Evolutionary conservation across 2,888 invertebrate species (phyloP).

Genomic region (Amphipyra berbera): DNA sequence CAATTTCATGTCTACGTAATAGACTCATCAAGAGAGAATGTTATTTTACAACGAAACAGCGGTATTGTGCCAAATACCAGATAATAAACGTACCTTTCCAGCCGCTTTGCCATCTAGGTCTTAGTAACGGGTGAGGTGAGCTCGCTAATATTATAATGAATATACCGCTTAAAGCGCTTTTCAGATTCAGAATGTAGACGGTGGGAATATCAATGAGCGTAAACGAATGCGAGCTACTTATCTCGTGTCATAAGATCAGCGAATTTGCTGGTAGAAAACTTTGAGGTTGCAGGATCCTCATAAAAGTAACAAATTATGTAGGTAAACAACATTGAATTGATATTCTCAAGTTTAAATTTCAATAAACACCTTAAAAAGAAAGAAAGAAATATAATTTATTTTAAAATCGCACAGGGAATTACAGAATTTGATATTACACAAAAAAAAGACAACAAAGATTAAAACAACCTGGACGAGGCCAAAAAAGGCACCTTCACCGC

Average conservation of each 20-base stretch:
- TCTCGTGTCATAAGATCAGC: constrained; percentile 30
- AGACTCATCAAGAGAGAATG: constrained; percentile 71
- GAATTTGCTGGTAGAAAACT: constrained; percentile 17
- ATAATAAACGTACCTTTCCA: constrained; percentile 77
- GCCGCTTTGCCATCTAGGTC: constrained; percentile 79
- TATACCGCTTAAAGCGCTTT: constrained; percentile 38
- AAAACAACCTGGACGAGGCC: too few species aligned
- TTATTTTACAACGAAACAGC: constrained; percentile 65
- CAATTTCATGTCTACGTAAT: constrained; percentile 66
- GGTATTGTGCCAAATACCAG: constrained; percentile 73
- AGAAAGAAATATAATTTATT: too few species aligned
- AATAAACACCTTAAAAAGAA: neutral
- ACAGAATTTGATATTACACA: too few species aligned
- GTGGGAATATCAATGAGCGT: constrained; percentile 39
- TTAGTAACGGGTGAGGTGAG: constrained; percentile 73
- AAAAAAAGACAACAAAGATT: too few species aligned
- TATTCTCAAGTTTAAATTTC: constrained; percentile 3
- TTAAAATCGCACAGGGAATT: too few species aligned
- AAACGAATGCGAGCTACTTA: constrained; percentile 24
- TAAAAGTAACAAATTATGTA: constrained; percentile 1
- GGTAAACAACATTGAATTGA: constrained; percentile 2
- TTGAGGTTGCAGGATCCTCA: neutral
- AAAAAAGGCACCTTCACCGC: too few species aligned
- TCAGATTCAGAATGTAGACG: constrained; percentile 23
- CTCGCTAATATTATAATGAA: constrained; percentile 66